A percentile compares a stretch with the other conserved stretches of the same genome.
Evolutionary conservation across 2,888 invertebrate genomes (phyloP).

Genomic region (Drosophila fulvimacula): DNA sequence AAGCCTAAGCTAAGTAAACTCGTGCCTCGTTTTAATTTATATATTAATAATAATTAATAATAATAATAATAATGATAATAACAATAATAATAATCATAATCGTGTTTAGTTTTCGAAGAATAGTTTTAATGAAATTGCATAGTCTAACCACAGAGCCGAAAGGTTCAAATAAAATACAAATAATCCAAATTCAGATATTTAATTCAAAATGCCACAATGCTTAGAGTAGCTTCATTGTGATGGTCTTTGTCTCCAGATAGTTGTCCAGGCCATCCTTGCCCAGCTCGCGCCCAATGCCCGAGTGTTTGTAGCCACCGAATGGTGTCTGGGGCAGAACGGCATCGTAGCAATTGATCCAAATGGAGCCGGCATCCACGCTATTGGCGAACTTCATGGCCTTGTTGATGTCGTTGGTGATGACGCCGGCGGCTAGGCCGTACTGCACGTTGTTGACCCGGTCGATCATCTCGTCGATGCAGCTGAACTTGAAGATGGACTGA

Average conservation of each 20-base stretch:
- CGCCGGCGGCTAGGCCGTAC: conserved; percentile 93
- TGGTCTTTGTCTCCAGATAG: conserved; percentile 92
- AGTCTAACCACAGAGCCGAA: conserved; percentile 46
- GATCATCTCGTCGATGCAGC: conserved; percentile 89
- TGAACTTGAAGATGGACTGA: conserved; percentile 93
- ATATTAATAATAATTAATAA: background rate
- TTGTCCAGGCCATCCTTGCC: conserved; percentile 92
- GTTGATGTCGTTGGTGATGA: conserved; percentile 92
- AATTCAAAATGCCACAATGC: background rate
- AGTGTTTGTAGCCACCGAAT: conserved; percentile 95
- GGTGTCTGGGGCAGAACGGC: conserved; percentile 88
- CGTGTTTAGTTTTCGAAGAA: conserved; percentile 21
- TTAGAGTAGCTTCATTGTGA: conserved; percentile 86
- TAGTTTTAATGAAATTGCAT: conserved; percentile 42
- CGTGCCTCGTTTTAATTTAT: conserved; percentile 62
- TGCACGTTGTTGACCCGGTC: conserved; percentile 92
- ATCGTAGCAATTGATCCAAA: conserved; percentile 88
- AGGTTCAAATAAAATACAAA: conserved; percentile 58
- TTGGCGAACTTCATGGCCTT: conserved; percentile 91
- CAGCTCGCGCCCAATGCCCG: conserved; percentile 93
- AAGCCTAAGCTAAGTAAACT: conserved; percentile 57
- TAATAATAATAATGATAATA: no score
- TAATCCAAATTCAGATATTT: conserved; percentile 44
- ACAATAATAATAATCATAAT: conserved; percentile 8
- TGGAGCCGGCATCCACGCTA: conserved; percentile 91